A percentile compares a stretch with the other conserved stretches of the same genome.
These are phyloP conservation scores for Lagopus muta DNA, from an alignment of 2,113 vertebrate species.

Conservation along the genomic window DNA sequence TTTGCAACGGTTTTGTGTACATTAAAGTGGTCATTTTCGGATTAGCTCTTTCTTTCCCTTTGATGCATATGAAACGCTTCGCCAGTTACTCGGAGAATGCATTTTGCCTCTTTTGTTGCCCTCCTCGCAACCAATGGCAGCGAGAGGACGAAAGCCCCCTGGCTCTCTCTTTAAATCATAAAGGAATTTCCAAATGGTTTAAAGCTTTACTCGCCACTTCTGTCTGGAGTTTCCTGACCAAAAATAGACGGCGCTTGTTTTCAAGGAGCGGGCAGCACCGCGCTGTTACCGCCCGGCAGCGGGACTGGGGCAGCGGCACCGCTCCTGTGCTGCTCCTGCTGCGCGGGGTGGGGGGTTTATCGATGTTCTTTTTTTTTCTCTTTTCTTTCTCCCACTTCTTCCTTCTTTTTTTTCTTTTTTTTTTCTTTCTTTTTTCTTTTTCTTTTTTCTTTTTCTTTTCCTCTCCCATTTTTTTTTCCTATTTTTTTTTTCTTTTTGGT, in stretches of 20 bases:
- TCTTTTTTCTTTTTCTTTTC: no score
- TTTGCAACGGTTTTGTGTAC: conserved; percentile 68
- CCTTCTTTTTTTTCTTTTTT: no score
- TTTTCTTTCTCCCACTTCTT: no score
- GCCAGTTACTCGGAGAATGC: conserved; percentile 71
- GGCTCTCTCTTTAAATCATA: conserved; percentile 44
- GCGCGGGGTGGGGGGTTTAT: neutral
- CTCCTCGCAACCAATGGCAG: conserved; percentile 32
- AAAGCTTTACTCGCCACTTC: conserved; percentile 51
- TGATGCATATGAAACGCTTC: conserved; percentile 66
- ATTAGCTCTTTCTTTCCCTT: conserved; percentile 67
- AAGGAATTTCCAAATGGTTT: conserved; percentile 69
- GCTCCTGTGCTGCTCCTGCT: neutral
- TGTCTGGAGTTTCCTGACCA: conserved; percentile 57
- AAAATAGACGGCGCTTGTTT: conserved; percentile 75
- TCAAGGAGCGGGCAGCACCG: conserved; percentile 55
- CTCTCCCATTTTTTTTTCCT: neutral
- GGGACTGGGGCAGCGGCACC: neutral
- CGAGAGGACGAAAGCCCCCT: conserved; percentile 54
- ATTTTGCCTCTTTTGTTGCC: conserved; percentile 74
- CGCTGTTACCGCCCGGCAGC: neutral
- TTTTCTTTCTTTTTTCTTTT: no score
- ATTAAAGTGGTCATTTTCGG: conserved; percentile 68
- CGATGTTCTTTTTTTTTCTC: neutral
- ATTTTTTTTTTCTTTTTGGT: neutral